Conservation (phyloP, 2,888 invertebrate genomes). For the Stenchaetothrips biformis region DNA sequence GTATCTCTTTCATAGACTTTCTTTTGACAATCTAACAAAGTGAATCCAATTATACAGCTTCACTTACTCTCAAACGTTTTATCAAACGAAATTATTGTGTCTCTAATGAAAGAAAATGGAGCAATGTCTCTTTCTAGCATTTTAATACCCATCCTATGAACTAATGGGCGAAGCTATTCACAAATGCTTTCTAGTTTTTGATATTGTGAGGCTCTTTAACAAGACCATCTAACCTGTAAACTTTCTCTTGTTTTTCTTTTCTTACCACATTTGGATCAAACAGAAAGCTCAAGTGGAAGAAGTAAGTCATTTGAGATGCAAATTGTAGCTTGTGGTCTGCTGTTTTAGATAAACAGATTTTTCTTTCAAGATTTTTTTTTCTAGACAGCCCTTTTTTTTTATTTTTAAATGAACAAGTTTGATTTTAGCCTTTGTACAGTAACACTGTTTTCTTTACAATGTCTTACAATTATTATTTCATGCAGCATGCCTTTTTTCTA, state of each 20-base stretch:
- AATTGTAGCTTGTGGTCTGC: background rate
- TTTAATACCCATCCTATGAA: too few species aligned
- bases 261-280: conserved; percentile 44
- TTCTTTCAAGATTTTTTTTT: conserved; percentile 26
- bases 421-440: background rate
- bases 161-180: too few species aligned
- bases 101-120: too few species aligned
- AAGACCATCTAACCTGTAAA: conserved; percentile 13
- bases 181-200: background rate
- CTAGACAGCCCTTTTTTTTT: conserved; percentile 9
- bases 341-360: conserved; percentile 31
- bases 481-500: too few species aligned
- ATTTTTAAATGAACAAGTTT: background rate
- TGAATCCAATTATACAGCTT: too few species aligned
- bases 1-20: conserved; percentile 36
- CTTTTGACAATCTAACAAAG: too few species aligned
- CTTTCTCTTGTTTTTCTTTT: conserved; percentile 46
- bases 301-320: conserved; percentile 64
- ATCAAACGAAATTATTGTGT: conserved; percentile 26
- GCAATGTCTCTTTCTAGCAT: too few species aligned
- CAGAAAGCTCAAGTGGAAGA: conserved; percentile 95
- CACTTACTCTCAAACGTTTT: conserved; percentile 29
- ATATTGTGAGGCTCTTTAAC: background rate
- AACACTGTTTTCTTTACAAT: too few species aligned
- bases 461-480: too few species aligned